Evolutionary conservation across 2,797 vertebrate genomes (phyloP).

Genomic region (Muscicapa comitata): DNA sequence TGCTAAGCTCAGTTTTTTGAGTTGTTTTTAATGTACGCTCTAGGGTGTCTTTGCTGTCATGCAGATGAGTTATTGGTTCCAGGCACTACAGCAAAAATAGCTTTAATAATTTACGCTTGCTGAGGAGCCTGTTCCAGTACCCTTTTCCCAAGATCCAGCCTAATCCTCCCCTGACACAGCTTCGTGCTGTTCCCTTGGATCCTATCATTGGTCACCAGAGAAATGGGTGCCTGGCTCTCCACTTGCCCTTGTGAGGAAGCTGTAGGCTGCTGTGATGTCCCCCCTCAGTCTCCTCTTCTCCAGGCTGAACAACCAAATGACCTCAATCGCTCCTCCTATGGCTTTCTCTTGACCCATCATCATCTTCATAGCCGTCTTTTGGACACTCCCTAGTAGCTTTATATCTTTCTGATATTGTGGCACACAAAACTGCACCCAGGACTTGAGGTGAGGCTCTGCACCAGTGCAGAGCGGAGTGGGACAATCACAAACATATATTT

Average conservation of each 20-base stretch:
- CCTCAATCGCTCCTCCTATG: accelerated
- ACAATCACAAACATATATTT: not conserved
- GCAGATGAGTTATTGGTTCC: not conserved
- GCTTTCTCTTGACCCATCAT: not conserved
- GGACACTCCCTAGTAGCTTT: not conserved
- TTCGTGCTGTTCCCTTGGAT: not conserved
- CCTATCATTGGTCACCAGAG: not conserved
- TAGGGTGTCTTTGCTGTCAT: not conserved
- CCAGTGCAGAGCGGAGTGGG: not conserved
- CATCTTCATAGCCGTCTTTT: not conserved
- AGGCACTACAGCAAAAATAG: not conserved
- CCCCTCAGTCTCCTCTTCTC: not conserved
- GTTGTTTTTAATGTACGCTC: not conserved
- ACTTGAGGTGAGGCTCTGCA: not conserved
- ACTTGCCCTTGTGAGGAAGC: not conserved
- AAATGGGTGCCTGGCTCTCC: not conserved
- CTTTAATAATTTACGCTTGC: not conserved
- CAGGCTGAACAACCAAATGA: not conserved
- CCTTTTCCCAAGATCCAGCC: not conserved
- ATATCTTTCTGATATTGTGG: not conserved
- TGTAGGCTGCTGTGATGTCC: not conserved
- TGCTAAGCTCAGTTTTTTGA: not conserved
- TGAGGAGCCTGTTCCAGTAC: not conserved
- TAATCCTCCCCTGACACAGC: not conserved
- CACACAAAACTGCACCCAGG: not conserved